phyloP scores from a whole-genome alignment of 2,797 vertebrate genomes.

The Phataginus tetradactyla region DNA sequence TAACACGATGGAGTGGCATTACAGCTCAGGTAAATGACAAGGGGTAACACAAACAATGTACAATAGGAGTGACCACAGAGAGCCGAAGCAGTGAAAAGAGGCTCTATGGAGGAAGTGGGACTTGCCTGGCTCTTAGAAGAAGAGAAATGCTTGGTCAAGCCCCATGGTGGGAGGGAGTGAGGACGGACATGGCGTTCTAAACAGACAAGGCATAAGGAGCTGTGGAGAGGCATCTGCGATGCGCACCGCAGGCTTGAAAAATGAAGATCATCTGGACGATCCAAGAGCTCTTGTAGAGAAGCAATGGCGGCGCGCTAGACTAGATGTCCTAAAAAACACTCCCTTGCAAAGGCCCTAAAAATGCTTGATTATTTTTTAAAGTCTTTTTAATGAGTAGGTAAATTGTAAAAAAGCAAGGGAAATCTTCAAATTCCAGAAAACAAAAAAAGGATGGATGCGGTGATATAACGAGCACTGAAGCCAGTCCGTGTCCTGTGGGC shows the following conservation, averaged over 20 bases:
- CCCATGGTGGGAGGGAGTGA: background rate
- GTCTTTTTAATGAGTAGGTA: background rate
- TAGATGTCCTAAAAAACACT: background rate
- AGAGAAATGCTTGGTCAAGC: background rate
- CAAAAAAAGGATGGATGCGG: background rate
- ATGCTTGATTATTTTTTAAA: background rate
- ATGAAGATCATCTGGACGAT: background rate
- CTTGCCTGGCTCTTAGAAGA: background rate
- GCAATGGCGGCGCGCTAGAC: background rate
- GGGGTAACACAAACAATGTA: background rate
- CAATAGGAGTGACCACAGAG: background rate
- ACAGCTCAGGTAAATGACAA: background rate
- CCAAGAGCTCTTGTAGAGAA: background rate
- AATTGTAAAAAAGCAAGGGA: background rate
- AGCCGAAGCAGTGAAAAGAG: background rate
- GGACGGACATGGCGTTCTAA: background rate
- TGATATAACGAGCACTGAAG: background rate
- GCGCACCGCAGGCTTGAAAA: background rate
- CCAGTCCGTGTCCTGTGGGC: background rate
- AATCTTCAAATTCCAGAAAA: slow-evolving; percentile 11
- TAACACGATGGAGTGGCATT: background rate
- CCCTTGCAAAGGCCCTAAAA: background rate
- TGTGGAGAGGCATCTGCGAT: background rate
- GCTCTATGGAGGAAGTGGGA: background rate
- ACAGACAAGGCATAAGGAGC: background rate